These are phyloP conservation scores for Pangasius sanitwongsei DNA, from an alignment of 2,797 vertebrate genomes.

Conservation along the genomic window DNA sequence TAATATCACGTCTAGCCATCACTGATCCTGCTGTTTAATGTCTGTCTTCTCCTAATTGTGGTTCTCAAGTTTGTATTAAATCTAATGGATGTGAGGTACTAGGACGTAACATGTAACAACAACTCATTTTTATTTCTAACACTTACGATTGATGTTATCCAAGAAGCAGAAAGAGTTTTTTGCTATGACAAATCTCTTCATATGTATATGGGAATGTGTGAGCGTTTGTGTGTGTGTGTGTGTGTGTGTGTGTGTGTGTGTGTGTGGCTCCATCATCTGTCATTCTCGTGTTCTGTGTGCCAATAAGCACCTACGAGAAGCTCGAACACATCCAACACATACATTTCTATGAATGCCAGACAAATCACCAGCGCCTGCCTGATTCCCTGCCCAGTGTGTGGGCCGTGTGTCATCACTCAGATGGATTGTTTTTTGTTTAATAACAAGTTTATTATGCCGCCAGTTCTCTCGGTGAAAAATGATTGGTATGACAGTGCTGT, in stretches of 20 bases:
- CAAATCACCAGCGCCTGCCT: constrained; percentile 49
- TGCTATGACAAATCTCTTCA: constrained; percentile 16
- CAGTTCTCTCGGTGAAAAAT: constrained; percentile 72
- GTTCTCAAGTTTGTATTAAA: constrained; percentile 37
- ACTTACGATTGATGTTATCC: not conserved
- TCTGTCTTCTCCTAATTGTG: constrained; percentile 59
- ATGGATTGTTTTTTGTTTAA: constrained; percentile 69
- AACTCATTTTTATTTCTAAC: constrained; percentile 37
- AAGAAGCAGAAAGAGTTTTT: constrained; percentile 7
- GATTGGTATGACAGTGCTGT: constrained; percentile 72
- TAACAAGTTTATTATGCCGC: constrained; percentile 67
- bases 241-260: constrained; percentile 1
- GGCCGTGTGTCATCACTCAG: constrained; percentile 66
- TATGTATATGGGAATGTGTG: constrained; percentile 7
- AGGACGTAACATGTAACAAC: constrained; percentile 51
- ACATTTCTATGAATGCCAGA: constrained; percentile 20
- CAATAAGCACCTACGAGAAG: constrained; percentile 23
- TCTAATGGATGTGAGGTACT: constrained; percentile 24
- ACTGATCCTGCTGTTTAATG: constrained; percentile 66
- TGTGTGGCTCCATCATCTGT: constrained; percentile 29
- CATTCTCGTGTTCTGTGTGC: constrained; percentile 14
- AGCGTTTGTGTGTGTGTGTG: not conserved
- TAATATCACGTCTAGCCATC: not conserved
- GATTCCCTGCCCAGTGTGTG: constrained; percentile 61
- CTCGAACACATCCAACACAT: constrained; percentile 18